A percentile compares a stretch with the other conserved stretches of the same genome.
Conservation (phyloP, 2,888 invertebrate species). For the Melieria omissa region DNA sequence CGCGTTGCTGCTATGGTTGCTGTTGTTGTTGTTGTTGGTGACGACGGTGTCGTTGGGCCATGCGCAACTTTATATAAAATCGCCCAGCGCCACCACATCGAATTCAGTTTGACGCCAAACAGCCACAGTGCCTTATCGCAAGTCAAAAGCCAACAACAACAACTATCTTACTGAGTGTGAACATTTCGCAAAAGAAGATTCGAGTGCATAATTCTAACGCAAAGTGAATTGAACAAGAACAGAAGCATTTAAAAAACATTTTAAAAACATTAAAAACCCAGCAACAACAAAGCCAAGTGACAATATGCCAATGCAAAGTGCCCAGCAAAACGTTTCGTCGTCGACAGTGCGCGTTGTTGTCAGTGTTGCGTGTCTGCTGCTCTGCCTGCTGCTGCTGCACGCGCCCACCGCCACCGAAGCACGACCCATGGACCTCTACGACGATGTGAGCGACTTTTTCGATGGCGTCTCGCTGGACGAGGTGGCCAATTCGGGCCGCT, state of each 20-base stretch:
- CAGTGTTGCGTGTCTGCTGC: constrained; percentile 20
- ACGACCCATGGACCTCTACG: constrained; percentile 62
- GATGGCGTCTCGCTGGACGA: constrained; percentile 63
- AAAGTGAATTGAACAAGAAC: neutral
- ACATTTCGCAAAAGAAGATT: neutral
- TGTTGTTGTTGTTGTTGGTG: constrained; percentile 6
- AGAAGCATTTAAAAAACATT: neutral
- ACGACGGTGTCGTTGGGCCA: constrained; percentile 16
- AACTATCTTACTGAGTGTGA: neutral
- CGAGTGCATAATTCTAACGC: neutral
- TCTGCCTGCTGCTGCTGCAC: neutral
- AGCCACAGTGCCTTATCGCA: constrained; percentile 29
- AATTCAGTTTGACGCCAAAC: constrained; percentile 50
- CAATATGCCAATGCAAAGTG: constrained; percentile 17
- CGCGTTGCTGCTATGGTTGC: constrained; percentile 7
- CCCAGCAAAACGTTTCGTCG: neutral
- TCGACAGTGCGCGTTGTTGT: neutral
- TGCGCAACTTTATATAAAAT: constrained; percentile 52
- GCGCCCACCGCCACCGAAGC: constrained; percentile 30
- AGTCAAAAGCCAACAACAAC: neutral
- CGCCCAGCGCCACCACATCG: constrained; percentile 48
- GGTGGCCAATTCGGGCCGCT: constrained; percentile 57
- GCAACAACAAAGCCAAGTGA: neutral
- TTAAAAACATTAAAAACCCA: neutral
- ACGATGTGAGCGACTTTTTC: constrained; percentile 64